Base-by-base conservation (phyloP, 2,888 invertebrate species). In the Listrodromus nycthemerus region DNA sequence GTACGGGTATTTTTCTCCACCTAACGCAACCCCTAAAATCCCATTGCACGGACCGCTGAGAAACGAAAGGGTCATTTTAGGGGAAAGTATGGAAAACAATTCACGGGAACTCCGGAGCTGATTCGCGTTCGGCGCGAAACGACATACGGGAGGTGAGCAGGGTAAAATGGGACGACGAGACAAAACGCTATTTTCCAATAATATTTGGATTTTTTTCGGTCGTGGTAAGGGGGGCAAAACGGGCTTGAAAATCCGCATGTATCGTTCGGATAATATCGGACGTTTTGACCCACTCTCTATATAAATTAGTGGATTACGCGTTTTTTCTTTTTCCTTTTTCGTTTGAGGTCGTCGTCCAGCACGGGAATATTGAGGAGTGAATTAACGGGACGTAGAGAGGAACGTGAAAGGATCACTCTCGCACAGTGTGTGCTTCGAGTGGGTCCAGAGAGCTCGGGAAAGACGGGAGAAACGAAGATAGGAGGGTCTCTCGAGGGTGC, bases 401-500 rank as follows among this genome's bases (percentile, higher is more conserved):
- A 83, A 63, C 71, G 50, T 63, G 63, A 58, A 45, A 27, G 45
- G 45, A 33, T 70, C 37, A 33, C 58, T 41, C 41, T 27, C 30
- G 30, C 33, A 48, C 48, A 21, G 80, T 69, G 77, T 61, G 48
- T 67, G 61, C 50, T 63, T 76, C 65, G 71, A 71, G 77, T 63
- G 67, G 80, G 74, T 80, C 80, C 80, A 78, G 83, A 58, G 76
- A 83, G 65, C 66, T 81, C 13, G 50, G 50, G 33, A 78, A 58
- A 69, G 63, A 66, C 58, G 85, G 80, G 65, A 82, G 84, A 66
- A 71, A 63, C 71, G 80, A 75, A 81, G 63, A 81, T 55, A 80
- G 83, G 65, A 71, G 80, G 86, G 84, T 82, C 80, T 80, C 80
- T 74, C 76, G 67, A 79, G 67, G 73, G 65, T 65, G 81, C 21